Percentiles rank a stretch among this genome's conserved stretches.
Conservation (phyloP, 2,888 invertebrate species). For the Drosophila fungiperda region DNA sequence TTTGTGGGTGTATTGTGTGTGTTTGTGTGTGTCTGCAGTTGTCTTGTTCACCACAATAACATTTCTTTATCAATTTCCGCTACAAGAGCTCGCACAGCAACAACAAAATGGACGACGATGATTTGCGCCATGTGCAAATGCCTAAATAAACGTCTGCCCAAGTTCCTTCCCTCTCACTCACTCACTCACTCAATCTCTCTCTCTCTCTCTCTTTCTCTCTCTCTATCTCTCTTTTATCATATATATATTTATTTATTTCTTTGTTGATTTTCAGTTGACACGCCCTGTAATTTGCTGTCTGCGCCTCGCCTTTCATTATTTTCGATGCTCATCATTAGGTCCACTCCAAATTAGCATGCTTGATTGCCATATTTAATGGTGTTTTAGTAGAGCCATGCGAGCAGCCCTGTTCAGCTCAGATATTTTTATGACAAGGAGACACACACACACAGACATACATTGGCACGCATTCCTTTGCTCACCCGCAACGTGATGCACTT, state of each 20-base stretch:
- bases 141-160: conserved; percentile 63
- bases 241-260: background rate
- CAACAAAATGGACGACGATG: conserved; percentile 31
- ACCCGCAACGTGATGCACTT: background rate
- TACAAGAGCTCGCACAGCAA: conserved; percentile 51
- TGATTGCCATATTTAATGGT: conserved; percentile 42
- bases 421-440: conserved; percentile 26
- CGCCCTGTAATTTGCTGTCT: conserved; percentile 47
- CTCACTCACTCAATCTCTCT: background rate
- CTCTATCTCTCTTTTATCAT: background rate
- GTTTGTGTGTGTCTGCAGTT: conserved; percentile 17
- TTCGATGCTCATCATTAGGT: conserved; percentile 28
- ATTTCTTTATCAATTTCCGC: conserved; percentile 79
- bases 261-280: conserved; percentile 33
- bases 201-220: background rate
- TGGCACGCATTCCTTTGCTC: background rate
- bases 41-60: conserved; percentile 51
- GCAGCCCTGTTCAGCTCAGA: conserved; percentile 19
- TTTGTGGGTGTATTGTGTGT: conserved; percentile 19
- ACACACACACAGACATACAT: background rate
- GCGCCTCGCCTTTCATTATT: conserved; percentile 2
- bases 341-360: conserved; percentile 46
- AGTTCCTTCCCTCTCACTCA: too few relatives aligned
- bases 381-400: conserved; percentile 44
- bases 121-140: conserved; percentile 52